A percentile compares a stretch with the other conserved stretches of the same genome.
Conservation (phyloP, 1,140 invertebrate genomes). For the Drosophila murphyi region DNA sequence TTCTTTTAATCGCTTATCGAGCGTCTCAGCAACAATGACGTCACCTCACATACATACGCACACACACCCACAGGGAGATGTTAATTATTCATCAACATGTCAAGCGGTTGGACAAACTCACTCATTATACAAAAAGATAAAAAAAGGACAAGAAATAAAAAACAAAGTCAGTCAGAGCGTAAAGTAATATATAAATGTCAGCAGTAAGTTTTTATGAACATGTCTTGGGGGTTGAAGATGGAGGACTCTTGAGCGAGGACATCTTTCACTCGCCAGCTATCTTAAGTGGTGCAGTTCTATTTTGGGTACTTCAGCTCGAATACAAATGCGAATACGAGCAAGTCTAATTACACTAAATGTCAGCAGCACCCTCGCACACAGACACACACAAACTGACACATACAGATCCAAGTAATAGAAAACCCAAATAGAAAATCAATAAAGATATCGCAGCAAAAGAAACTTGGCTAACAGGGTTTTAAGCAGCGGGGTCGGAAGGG, state of each 20-base stretch:
- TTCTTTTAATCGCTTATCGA: conserved; percentile 63
- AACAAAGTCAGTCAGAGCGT: conserved; percentile 23
- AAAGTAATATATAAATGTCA: conserved; percentile 36
- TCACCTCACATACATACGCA: conserved; percentile 15
- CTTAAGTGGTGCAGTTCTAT: conserved; percentile 29
- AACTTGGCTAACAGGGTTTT: conserved; percentile 27
- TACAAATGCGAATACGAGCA: conserved; percentile 21
- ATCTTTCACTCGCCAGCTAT: not conserved
- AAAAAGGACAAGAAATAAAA: conserved; percentile 14
- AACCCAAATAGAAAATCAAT: conserved; percentile 64
- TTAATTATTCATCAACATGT: conserved; percentile 59
- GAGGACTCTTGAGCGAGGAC: conserved; percentile 2
- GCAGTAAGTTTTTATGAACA: not conserved
- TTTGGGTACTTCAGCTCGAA: conserved; percentile 42
- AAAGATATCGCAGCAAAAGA: conserved; percentile 49
- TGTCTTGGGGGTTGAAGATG: not conserved
- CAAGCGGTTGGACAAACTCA: conserved; percentile 30
- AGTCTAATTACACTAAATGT: conserved; percentile 55
- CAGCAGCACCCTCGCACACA: conserved; percentile 14
- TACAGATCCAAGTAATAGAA: conserved; percentile 41
- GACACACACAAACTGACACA: conserved; percentile 16
- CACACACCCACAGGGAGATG: conserved; percentile 36
- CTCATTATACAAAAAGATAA: conserved; percentile 1
- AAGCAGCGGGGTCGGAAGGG: not conserved
- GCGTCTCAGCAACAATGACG: conserved; percentile 53